A percentile compares a stretch with the other conserved stretches of the same genome.
Evolutionary conservation across 2,113 vertebrate species (phyloP).

Genomic region (Psephotus haematonotus): DNA sequence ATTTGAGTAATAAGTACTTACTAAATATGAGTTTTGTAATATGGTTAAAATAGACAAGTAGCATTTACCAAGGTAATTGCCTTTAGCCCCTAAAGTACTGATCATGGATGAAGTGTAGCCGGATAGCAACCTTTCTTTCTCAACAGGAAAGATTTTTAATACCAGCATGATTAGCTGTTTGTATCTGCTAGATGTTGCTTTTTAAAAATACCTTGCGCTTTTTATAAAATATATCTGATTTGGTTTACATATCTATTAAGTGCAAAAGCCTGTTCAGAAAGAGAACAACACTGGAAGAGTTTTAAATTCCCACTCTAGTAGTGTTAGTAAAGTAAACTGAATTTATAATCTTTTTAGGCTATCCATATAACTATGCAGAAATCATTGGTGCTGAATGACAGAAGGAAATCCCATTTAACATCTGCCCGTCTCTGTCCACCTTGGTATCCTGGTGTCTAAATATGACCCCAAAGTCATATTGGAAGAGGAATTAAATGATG

Average conservation of each 20-base stretch:
- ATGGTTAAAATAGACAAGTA: neutral
- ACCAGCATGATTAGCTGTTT: neutral
- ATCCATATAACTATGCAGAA: neutral
- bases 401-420: neutral
- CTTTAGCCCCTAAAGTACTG: neutral
- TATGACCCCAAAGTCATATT: neutral
- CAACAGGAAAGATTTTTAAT: neutral
- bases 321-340: neutral
- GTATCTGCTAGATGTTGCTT: neutral
- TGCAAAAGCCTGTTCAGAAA: neutral
- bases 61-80: neutral
- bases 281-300: neutral
- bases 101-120: neutral
- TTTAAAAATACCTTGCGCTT: neutral
- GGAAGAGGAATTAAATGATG: neutral
- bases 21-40: neutral
- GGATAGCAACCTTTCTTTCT: neutral
- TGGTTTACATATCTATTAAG: neutral
- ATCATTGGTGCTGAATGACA: neutral
- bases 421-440: neutral
- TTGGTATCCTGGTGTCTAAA: neutral
- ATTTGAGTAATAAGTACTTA: neutral
- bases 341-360: neutral
- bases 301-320: neutral
- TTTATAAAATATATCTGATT: neutral